Evolutionary conservation across 2,888 invertebrate genomes (phyloP).

Genomic region (Drosophila sordidula): DNA sequence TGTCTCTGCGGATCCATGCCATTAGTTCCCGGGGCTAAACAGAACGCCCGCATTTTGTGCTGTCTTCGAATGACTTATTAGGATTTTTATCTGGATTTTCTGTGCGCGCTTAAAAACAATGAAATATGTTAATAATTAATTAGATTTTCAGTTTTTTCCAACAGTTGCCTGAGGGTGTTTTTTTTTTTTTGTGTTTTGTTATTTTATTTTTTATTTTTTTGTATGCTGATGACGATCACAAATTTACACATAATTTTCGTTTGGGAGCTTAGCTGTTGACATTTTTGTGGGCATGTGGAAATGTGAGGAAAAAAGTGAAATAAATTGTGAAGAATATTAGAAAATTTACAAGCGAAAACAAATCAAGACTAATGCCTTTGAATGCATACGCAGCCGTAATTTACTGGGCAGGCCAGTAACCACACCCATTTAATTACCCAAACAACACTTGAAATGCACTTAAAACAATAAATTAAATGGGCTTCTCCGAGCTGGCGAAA

Average conservation of each 20-base stretch:
- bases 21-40: neutral
- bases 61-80: constrained; percentile 70
- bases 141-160: constrained; percentile 35
- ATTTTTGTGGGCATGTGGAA: constrained; percentile 37
- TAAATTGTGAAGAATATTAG: constrained; percentile 27
- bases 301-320: constrained; percentile 13
- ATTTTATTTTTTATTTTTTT: neutral
- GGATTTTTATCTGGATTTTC: constrained; percentile 60
- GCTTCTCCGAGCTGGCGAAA: constrained; percentile 51
- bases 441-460: constrained; percentile 66
- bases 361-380: constrained; percentile 72
- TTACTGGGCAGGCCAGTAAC: constrained; percentile 56
- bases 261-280: constrained; percentile 64
- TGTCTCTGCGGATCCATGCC: constrained; percentile 2
- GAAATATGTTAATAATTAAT: constrained; percentile 80
- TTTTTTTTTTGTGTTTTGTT: constrained; percentile 6
- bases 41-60: constrained; percentile 53
- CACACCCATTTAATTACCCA: constrained; percentile 79
- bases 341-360: constrained; percentile 62
- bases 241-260: constrained; percentile 60
- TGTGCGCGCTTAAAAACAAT: constrained; percentile 53
- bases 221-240: constrained; percentile 56
- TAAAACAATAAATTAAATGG: constrained; percentile 73
- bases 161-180: constrained; percentile 32
- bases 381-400: constrained; percentile 49